Evolutionary conservation across 2,888 invertebrate species (phyloP), one percentile per base, ranked within the genome.

Genomic region (Acanthosepion esculentum): DNA sequence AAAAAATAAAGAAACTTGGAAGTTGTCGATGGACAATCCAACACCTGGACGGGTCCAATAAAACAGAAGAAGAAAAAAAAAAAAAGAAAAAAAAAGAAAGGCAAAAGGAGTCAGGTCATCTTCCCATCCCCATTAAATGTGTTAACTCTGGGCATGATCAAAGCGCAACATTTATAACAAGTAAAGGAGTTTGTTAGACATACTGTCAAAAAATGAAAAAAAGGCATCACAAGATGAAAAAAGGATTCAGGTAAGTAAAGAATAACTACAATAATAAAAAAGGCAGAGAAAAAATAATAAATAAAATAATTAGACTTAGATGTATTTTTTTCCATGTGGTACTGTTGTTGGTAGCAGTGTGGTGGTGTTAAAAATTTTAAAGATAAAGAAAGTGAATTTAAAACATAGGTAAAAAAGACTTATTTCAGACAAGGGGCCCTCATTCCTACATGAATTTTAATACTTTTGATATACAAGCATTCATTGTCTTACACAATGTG

Each of bases 241-340:
- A n/a, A 78, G 78, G n/a, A 78, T n/a, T 33, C 78, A n/a, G n/a
- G 78, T n/a, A 78, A 78, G 78, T 78, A 78, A 78, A 78, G 78
- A 78, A 78, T n/a, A 33, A 33, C 78, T 78, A n/a, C 78, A 78
- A 78, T 18, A 78, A 78, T 23, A 59, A 59, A 59, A 59, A 59
- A 59, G 0, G 20, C 0, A 26, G 26, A 59, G 0, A 0, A 59
- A 23, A 59, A 59, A 59, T 23, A 3, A 59, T 20, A 59, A 59
- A 59, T 59, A 23, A 59, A 59, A 59, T 59, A 23, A 59, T 7
- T 59, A 7, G 59, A 23, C 23, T 59, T 59, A 59, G 23, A 7
- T 23, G 7, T 59, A 59, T 59, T 59, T 23, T 23, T 41, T 41
- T 41, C 3, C 3, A 41, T 41, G 23, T 23, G 59, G 23, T 59